phyloP scores from a whole-genome alignment of 2,113 vertebrate genomes.

The Laticauda laticaudata region DNA sequence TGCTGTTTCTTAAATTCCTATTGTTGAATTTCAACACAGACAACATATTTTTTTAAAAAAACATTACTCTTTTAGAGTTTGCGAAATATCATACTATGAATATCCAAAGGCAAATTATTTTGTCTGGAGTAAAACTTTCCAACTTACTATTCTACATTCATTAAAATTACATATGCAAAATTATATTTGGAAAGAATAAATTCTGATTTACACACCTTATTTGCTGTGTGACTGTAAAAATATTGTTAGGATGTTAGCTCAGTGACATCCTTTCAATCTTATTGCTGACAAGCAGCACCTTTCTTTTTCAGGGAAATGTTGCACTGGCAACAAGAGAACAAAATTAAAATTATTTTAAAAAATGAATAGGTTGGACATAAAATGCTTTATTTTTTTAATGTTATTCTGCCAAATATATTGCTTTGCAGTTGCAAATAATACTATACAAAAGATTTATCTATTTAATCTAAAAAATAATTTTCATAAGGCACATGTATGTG shows the following conservation, averaged over 20 bases:
- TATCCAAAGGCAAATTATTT: conserved; percentile 66
- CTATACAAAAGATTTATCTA: conserved; percentile 15
- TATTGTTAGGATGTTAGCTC: conserved; percentile 35
- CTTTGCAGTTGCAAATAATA: conserved; percentile 41
- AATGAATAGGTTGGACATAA: neutral
- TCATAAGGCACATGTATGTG: conserved; percentile 5
- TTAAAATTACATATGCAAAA: conserved; percentile 42
- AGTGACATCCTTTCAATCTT: conserved; percentile 8
- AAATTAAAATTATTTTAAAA: neutral
- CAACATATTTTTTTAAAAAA: conserved; percentile 19
- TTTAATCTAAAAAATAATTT: conserved; percentile 27
- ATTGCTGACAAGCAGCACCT: neutral
- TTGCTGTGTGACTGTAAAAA: neutral
- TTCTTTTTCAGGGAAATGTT: neutral
- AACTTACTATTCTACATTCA: conserved; percentile 48
- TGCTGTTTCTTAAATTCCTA: conserved; percentile 14
- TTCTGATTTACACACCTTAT: neutral
- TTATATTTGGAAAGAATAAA: neutral
- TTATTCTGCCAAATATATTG: conserved; percentile 4
- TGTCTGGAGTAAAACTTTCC: conserved; percentile 74
- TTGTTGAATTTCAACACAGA: conserved; percentile 36
- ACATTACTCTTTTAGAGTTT: conserved; percentile 71
- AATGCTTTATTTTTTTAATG: neutral
- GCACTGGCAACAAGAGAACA: conserved; percentile 1
- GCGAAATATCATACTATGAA: conserved; percentile 63